Base-by-base conservation (phyloP, 2,113 vertebrate genomes). In the Steatornis caripensis region DNA sequence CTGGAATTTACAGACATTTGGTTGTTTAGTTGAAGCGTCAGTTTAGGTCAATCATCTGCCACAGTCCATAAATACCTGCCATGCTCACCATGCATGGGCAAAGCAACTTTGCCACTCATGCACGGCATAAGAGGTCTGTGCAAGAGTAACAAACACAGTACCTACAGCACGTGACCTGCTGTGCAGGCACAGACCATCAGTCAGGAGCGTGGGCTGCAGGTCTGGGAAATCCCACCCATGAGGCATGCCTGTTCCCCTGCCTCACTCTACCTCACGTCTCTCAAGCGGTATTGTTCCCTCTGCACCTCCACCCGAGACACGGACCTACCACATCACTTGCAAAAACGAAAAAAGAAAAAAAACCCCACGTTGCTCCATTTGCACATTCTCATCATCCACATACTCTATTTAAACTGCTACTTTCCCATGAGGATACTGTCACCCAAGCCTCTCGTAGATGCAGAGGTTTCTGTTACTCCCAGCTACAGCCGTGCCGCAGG, bases 101-200 rank as follows among this genome's bases (percentile, higher is more conserved):
- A 18, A 51, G 20, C 34, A 30, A 19, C 34, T 9, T 53, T 37
- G 22, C 32, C 27, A 7, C 15, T 26, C 11, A 4, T 1, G 8
- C 10, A 18, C 2, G 8, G 43, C 62, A 11, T 7, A 21, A 6
- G 1, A 3, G 10, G 27, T 5, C 27, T 9, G 16, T 20, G 23
- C 20, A 54, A 43, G n/a, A 30, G 46, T 10, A 32, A 29, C 12
- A 22, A 22, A 34, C 18, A 27, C 15, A 14, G 23, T 4, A 11
- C 6, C 39, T 18, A 11, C 45, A 12, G 49, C 1, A 17, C 3
- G 0, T 7, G 21, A 36, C 49, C 21, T 5, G 10, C 21, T 36
- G 7, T 12, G 32, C 39, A 46, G 0, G 1, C 30, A 30, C 16
- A 29, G 20, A 34, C 14, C 12, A 9, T 9, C 29, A 6, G 37